phyloP scores from a whole-genome alignment of 2,113 vertebrate genomes.

The Muntiacus reevesi region DNA sequence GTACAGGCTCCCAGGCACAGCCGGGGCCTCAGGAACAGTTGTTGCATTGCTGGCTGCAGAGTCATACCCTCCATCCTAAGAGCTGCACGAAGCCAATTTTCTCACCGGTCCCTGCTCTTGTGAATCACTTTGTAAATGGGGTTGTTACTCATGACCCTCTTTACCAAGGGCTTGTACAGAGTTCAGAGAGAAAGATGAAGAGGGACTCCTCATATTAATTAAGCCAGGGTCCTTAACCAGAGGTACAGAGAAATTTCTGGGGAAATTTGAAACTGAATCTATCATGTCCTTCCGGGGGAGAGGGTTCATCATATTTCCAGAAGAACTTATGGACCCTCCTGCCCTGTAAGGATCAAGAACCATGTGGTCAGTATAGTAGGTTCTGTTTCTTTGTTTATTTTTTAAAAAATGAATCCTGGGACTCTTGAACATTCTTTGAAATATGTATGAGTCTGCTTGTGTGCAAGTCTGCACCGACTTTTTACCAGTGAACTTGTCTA shows the following conservation, averaged over 20 bases:
- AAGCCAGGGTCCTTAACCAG: background rate
- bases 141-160: background rate
- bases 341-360: background rate
- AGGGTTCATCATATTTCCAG: background rate
- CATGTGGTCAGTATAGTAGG: background rate
- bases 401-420: background rate
- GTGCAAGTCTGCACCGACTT: background rate
- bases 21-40: background rate
- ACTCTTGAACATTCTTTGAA: background rate
- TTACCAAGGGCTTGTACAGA: background rate
- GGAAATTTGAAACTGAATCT: background rate
- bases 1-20: background rate
- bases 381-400: background rate
- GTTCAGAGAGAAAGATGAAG: background rate
- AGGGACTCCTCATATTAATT: background rate
- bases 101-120: background rate
- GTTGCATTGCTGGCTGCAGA: background rate
- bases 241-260: background rate
- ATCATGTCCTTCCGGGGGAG: background rate
- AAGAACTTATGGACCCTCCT: background rate
- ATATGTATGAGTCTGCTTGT: background rate
- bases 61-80: background rate
- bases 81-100: background rate
- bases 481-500: background rate
- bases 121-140: background rate